A percentile compares a stretch with the other conserved stretches of the same genome.
phyloP scores from a whole-genome alignment of 2,888 invertebrate genomes.

The Orthosia incerta region DNA sequence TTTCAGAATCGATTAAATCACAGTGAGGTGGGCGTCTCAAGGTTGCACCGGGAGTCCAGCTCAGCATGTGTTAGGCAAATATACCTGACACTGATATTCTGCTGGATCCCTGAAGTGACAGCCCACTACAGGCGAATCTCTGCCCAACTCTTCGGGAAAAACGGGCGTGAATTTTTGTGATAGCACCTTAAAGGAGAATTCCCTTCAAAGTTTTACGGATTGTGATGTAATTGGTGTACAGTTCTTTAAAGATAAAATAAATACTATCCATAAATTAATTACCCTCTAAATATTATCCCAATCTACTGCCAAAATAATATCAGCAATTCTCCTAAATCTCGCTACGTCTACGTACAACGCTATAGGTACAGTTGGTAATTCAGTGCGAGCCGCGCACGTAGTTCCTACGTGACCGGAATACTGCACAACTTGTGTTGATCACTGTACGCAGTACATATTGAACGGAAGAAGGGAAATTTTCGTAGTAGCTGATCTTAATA shows the following conservation, averaged over 20 bases:
- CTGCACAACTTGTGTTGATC: constrained; percentile 60
- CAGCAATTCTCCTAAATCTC: constrained; percentile 53
- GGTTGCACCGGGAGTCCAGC: too few species aligned
- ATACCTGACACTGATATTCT: too few species aligned
- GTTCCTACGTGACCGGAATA: constrained; percentile 68
- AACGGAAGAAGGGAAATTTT: constrained; percentile 62
- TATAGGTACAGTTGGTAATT: constrained; percentile 59
- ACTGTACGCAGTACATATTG: constrained; percentile 59
- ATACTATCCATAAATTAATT: constrained; percentile 39
- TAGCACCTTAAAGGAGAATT: too few species aligned
- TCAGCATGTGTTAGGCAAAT: too few species aligned
- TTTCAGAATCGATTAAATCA: too few species aligned
- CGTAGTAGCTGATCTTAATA: constrained; percentile 57
- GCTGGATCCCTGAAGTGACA: too few species aligned
- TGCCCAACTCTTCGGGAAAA: too few species aligned
- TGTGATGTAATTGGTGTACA: neutral
- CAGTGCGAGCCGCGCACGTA: constrained; percentile 68
- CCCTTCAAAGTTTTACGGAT: too few species aligned
- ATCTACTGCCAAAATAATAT: constrained; percentile 59
- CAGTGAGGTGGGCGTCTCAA: too few species aligned
- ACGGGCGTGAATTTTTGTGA: too few species aligned
- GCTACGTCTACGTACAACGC: constrained; percentile 25
- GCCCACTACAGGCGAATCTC: too few species aligned
- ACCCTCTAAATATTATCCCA: constrained; percentile 31
- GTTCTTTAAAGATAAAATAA: neutral